Percentiles rank a stretch among this genome's conserved stretches.
Evolutionary conservation across 2,113 vertebrate genomes (phyloP).

Genomic region (Pithys albifrons): DNA sequence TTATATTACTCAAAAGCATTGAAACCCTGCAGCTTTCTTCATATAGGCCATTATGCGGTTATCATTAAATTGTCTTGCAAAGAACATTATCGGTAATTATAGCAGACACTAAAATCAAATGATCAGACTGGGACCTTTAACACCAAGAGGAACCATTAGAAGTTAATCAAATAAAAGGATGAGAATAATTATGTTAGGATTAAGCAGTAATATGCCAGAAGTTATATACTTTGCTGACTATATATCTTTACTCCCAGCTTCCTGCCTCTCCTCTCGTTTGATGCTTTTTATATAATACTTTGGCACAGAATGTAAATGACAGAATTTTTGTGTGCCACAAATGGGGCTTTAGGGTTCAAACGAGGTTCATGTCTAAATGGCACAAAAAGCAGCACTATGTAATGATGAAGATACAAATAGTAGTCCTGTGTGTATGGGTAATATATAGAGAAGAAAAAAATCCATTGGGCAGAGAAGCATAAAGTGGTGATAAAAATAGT

Average conservation of each 20-base stretch:
- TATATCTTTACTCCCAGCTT: slow-evolving; percentile 81
- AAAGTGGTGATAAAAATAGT: slow-evolving; percentile 65
- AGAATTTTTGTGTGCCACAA: slow-evolving; percentile 72
- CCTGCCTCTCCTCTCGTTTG: slow-evolving; percentile 68
- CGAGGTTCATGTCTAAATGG: slow-evolving; percentile 73
- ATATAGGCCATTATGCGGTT: slow-evolving; percentile 89
- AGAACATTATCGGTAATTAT: slow-evolving; percentile 99
- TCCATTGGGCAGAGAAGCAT: slow-evolving; percentile 72
- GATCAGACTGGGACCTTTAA: slow-evolving; percentile 95
- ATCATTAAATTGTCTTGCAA: slow-evolving; percentile 88
- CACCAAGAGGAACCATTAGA: slow-evolving; percentile 97
- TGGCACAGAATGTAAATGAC: slow-evolving; percentile 78
- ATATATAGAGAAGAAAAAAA: slow-evolving; percentile 69
- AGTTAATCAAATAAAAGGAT: slow-evolving; percentile 99
- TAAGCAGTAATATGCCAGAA: slow-evolving; percentile 87
- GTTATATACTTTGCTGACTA: slow-evolving; percentile 83
- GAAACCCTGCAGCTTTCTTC: slow-evolving; percentile 85
- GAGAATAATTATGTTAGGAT: slow-evolving; percentile 96
- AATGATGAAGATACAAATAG: slow-evolving; percentile 75
- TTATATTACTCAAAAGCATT: slow-evolving; percentile 86
- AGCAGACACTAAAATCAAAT: slow-evolving; percentile 97
- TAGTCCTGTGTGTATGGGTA: background rate
- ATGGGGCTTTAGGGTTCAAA: slow-evolving; percentile 74
- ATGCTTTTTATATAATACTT: slow-evolving; percentile 78
- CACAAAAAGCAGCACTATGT: slow-evolving; percentile 59